A percentile compares a stretch with the other conserved stretches of the same genome.
Evolutionary conservation across 2,888 invertebrate species (phyloP).

Genomic region (Eilema sororculum): DNA sequence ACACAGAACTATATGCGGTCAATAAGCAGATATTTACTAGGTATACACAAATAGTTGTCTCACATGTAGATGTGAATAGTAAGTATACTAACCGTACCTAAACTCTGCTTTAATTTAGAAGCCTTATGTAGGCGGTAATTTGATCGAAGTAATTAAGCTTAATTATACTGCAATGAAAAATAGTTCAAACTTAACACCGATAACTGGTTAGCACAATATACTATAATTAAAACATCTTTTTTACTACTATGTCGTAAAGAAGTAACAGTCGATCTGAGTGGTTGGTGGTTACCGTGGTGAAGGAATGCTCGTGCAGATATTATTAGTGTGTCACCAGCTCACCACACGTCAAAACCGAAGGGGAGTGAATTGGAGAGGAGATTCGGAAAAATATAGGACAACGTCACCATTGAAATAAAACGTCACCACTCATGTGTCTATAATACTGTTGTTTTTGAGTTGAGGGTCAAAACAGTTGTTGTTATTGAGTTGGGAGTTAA

Average conservation of each 20-base stretch:
- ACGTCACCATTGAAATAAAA: too few species aligned
- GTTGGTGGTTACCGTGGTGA: not conserved
- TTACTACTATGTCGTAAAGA: not conserved
- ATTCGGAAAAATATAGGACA: too few species aligned
- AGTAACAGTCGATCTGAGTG: not conserved
- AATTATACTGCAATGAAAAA: slow-evolving; percentile 4
- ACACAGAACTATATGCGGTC: too few species aligned
- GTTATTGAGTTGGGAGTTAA: too few species aligned
- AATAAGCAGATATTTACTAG: too few species aligned
- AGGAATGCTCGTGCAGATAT: too few species aligned
- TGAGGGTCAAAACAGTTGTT: too few species aligned
- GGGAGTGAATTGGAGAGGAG: too few species aligned
- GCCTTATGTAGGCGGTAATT: slow-evolving; percentile 7
- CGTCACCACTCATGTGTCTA: too few species aligned
- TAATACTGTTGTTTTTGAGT: too few species aligned
- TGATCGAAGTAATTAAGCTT: slow-evolving; percentile 8
- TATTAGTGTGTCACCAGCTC: too few species aligned
- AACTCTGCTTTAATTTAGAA: slow-evolving; percentile 8
- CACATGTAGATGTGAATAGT: not conserved
- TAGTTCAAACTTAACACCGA: not conserved
- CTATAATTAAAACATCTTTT: not conserved
- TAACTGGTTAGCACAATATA: not conserved
- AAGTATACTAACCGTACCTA: not conserved
- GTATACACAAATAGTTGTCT: not conserved
- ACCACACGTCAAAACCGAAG: too few species aligned